These are phyloP conservation scores for Gymnocheta viridis DNA, from an alignment of 2,888 invertebrate genomes.

Conservation along the genomic window DNA sequence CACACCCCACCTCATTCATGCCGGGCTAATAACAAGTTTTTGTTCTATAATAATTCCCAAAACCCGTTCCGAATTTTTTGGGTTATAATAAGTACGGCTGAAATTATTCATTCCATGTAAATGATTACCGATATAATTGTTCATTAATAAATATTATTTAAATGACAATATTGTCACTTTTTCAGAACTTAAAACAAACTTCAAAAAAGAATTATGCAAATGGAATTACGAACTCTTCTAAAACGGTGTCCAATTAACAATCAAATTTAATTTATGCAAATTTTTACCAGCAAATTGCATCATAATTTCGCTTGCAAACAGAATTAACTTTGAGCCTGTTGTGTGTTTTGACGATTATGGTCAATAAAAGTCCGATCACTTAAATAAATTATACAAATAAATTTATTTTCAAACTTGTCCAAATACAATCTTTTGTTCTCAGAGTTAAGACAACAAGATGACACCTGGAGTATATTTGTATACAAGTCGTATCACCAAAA, in stretches of 20 bases:
- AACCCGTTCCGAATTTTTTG: too few relatives aligned
- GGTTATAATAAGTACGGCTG: too few relatives aligned
- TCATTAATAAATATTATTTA: not conserved
- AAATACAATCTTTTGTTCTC: constrained; percentile 13
- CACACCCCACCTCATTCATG: too few relatives aligned
- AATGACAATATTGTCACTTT: constrained; percentile 7
- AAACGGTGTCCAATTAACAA: constrained; percentile 26
- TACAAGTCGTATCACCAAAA: not conserved
- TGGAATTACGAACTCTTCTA: constrained; percentile 7
- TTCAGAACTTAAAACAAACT: constrained; percentile 1
- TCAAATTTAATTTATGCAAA: constrained; percentile 39
- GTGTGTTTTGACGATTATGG: not conserved
- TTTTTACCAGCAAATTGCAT: constrained; percentile 9
- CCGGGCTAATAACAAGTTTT: too few relatives aligned
- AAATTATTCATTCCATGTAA: too few relatives aligned
- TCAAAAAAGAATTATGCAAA: not conserved
- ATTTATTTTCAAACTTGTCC: constrained; percentile 19
- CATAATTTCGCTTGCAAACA: not conserved
- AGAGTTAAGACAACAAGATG: not conserved
- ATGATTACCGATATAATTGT: too few relatives aligned
- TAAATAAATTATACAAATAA: constrained; percentile 45
- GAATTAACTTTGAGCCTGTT: constrained; percentile 11
- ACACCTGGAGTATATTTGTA: not conserved
- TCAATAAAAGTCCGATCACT: constrained; percentile 45
- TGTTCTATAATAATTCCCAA: too few relatives aligned